Evolutionary conservation across 2,113 vertebrate species (phyloP), one percentile per base, ranked within the genome.

Genomic region (Turnix velox): DNA sequence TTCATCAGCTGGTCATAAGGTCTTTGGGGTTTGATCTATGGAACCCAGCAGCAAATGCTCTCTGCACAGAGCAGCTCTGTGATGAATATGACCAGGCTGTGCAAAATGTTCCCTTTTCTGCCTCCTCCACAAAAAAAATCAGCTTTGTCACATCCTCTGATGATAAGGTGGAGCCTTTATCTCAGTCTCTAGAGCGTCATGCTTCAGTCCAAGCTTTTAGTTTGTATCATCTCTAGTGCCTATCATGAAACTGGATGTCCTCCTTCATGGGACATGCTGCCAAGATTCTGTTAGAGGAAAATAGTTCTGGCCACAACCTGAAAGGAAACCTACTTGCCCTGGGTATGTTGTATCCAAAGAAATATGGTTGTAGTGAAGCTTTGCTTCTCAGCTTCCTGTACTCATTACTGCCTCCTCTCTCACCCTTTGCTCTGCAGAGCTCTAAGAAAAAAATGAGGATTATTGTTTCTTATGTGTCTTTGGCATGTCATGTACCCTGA

Each of bases 61-160:
- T 23, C 18, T 1, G 6, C 19, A 40, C 24, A 72, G 22, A 87
- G 45, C 57, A 91, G 67, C 58, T 75, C 45, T 1, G 10, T 12
- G 61, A 12, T 65, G 52, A 19, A 2, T 61, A 65, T n/a, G 66
- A 62, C 81, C 40, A 19, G 18, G 20, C n/a, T 66, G 49, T 76
- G 71, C 7, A 24, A 92, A 76, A 90, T 7, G 71, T 69, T 96
- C 87, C 40, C 0, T 78, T 94, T 95, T 87, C 94, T 94, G 78
- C 54, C 58, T 58, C 58, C 78, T 76, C 54, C 87, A 85, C 78
- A 62, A 5, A 33, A 33, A 77, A 33, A 16, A 48, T 85, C 67
- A 49, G 8, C 65, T 35, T 10, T 92, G 66, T 59, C 80, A 90
- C 88, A 78, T 86, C 77, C 77, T 87, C 88, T 87, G 4, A 28